Base-by-base conservation (phyloP, 37 sponge, comb jelly and placozoan species). In the Crambe crambe region DNA sequence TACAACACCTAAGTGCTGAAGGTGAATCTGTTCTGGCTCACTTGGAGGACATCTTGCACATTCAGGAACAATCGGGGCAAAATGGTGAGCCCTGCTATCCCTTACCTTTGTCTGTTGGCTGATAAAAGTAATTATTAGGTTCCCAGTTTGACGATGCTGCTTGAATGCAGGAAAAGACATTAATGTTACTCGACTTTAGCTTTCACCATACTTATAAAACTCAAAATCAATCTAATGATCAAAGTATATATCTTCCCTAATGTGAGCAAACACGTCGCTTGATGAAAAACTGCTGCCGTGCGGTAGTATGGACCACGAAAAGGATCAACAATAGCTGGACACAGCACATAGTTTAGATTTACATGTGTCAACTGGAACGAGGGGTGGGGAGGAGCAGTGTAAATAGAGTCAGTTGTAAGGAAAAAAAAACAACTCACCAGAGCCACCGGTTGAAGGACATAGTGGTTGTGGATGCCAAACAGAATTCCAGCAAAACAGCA, bases 231-330 rank as follows among this genome's bases (percentile, higher is more conserved):
- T 25, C 35, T 75, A 31, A 83, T 47, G n/a, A 69, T 29, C 12
- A 75, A 37, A 42, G 92, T 83, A 42, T 94, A 94, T 4, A 90
- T 39, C 58, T 94, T 94, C 1, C 95, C 95, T 15, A 77, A 20
- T 21, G 80, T 66, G 0, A 89, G 83, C 5, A 94, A 78, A 39
- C 87, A 87, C 37, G 75, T 1, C 0, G 87, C 73, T 66, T 94
- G 95, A 71, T 94, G 95, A 44, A 90, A 76, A 35, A 94, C 73
- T 0, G 90, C 95, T 17, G 68, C 66, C 9, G 80, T 62, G 21
- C 94, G 68, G 71, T 96, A 96, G 71, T 96, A 85, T 10, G 90
- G 97, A 9, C 97, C 97, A 29, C 57, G 22, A 38, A 96, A 92
- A 1, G 97, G 97, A 68, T 96, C 97, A 26, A 76, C 37, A 20